Percentiles rank a stretch among this genome's conserved stretches.
These are phyloP conservation scores for Ceratina calcarata DNA, from an alignment of 1,140 invertebrate genomes.

Conservation along the genomic window DNA sequence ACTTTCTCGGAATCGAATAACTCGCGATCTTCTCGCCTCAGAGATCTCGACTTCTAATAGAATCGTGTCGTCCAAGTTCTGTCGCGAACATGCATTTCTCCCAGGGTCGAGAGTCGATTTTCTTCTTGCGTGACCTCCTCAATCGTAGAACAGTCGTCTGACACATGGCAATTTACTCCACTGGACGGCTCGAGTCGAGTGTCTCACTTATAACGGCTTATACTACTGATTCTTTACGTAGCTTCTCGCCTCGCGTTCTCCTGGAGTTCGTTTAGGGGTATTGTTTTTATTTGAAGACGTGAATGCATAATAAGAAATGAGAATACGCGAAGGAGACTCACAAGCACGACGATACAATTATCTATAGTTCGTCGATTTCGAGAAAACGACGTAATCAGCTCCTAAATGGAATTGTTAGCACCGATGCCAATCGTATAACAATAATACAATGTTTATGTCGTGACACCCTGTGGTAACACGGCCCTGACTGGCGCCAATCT, in stretches of 20 bases:
- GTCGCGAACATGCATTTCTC: neutral
- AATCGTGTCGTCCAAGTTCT: conserved; percentile 1
- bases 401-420: neutral
- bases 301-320: neutral
- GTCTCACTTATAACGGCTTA: neutral
- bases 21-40: neutral
- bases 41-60: neutral
- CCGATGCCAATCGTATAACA: neutral
- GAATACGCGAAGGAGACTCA: neutral
- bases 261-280: too few species aligned
- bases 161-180: neutral
- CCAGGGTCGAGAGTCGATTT: neutral
- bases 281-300: neutral
- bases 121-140: neutral
- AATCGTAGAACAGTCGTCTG: neutral
- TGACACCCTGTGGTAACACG: conserved; percentile 41
- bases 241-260: neutral
- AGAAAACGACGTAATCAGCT: neutral
- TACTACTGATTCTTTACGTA: conserved; percentile 1
- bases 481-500: conserved; percentile 62
- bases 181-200: neutral
- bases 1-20: neutral
- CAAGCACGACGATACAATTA: neutral
- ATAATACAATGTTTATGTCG: neutral
- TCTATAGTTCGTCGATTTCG: neutral